Evolutionary conservation across 2,797 vertebrate genomes (phyloP).

Genomic region (Gallinago stenura): DNA sequence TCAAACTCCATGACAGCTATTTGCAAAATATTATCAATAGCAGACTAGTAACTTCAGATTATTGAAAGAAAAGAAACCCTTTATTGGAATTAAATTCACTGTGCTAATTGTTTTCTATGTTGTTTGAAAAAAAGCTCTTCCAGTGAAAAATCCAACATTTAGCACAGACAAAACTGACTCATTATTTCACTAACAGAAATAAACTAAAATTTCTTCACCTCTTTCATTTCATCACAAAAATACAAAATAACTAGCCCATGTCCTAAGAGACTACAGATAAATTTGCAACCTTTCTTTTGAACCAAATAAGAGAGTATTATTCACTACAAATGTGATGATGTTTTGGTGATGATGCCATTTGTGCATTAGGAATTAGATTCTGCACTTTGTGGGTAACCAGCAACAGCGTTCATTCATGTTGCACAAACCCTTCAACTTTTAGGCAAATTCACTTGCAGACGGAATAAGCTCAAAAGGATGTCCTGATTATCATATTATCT

Average conservation of each 20-base stretch:
- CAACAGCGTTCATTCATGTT: not conserved
- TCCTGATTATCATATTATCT: not conserved
- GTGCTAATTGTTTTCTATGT: not conserved
- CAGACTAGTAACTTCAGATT: not conserved
- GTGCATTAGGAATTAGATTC: not conserved
- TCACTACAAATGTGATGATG: not conserved
- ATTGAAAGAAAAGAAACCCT: not conserved
- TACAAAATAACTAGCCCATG: not conserved
- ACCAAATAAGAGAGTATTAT: not conserved
- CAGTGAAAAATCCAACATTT: not conserved
- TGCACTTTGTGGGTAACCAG: not conserved
- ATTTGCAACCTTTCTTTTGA: not conserved
- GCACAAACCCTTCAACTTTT: not conserved
- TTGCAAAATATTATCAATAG: not conserved
- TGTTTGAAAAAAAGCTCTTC: not conserved
- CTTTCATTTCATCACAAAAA: not conserved
- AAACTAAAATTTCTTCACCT: not conserved
- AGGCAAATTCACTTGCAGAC: not conserved
- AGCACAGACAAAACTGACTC: not conserved
- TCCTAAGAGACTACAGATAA: not conserved
- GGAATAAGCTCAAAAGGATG: not conserved
- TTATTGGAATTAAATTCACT: not conserved
- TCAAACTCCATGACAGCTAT: conserved; percentile 8
- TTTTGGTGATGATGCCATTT: not conserved
- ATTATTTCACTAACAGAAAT: not conserved